phyloP scores from a whole-genome alignment of 2,888 invertebrate species.

The Hyppa rectilinea region DNA sequence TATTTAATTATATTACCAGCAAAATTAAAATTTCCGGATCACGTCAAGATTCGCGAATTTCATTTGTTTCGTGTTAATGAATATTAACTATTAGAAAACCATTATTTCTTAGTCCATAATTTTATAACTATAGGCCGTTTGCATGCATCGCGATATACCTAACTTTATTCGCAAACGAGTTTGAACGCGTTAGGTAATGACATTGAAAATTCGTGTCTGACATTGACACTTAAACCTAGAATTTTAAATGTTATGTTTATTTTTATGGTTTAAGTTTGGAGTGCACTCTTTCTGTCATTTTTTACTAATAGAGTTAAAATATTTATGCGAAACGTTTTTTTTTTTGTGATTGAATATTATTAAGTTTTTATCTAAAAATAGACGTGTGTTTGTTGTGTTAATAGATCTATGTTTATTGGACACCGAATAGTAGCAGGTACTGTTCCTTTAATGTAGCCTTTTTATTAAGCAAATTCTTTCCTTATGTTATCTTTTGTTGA shows the following conservation, averaged over 20 bases:
- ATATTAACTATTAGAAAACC: neutral
- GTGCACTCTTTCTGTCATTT: neutral
- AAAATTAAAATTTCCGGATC: neutral
- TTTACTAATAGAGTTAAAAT: neutral
- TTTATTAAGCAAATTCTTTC: too few species aligned
- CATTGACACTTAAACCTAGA: conserved; percentile 53
- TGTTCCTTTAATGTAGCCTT: too few species aligned
- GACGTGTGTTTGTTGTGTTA: neutral
- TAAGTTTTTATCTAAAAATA: neutral
- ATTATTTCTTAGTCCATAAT: neutral
- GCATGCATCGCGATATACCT: neutral
- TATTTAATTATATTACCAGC: neutral
- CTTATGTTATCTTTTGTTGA: too few species aligned
- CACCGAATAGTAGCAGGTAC: too few species aligned
- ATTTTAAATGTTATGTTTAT: conserved; percentile 18
- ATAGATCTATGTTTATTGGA: neutral
- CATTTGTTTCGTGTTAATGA: neutral
- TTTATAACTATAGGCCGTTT: neutral
- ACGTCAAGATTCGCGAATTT: neutral
- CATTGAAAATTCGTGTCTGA: conserved; percentile 38
- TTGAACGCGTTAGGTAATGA: conserved; percentile 22
- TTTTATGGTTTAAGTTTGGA: neutral
- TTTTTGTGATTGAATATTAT: neutral
- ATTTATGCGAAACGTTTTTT: neutral
- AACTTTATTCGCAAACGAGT: conserved; percentile 14